Base-by-base conservation (phyloP, 92 coral and sea anemone genomes). In the Porites cylindrica region DNA sequence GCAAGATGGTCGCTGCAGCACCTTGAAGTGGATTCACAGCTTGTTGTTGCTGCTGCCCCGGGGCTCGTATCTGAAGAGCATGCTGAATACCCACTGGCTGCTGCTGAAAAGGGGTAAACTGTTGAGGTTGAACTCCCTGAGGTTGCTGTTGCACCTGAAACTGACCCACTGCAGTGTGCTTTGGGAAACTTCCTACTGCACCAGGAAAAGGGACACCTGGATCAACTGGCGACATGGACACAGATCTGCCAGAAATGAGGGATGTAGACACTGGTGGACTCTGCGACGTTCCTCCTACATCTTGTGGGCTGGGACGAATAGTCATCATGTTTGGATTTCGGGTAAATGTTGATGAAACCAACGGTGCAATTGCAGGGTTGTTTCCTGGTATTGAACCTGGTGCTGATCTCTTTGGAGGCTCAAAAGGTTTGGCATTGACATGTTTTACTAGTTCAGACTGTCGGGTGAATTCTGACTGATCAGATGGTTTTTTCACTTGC, bases 341-440 rank as follows among this genome's bases (percentile, higher is more conserved):
- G 77, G 90, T 69, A 56, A 84, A 84, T 16, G 88, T 86, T 10
- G 92, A 93, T 56, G 95, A 89, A 79, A 92, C 71, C 56, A 80
- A 77, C 19, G 91, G 86, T 9, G 92, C 91, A 16, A 93, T 88
- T 21, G 82, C 89, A 66, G 91, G 72, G 66, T 86, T 92, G 58
- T 90, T 85, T 14, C 90, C 79, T 58, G 94, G 70, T 12, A 87
- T 60, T 51, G 96, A 86, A 17, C 91, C 94, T 62, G 98, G 93
- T 16, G 97, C 88, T 58, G 96, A 91, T 19, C 97, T 93, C 87
- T 93, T 91, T 71, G 99, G 99, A 64, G 99, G 99, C 83, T 97
- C 98, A 88, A 97, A 97, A 50, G 99, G 99, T 81, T 97, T 97
- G 17, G 99, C 99, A 89, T 97, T 90, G 19, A 97, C 91, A 78